Conservation (phyloP, 1,140 invertebrate genomes). For the Drosophila equinoxialis region DNA sequence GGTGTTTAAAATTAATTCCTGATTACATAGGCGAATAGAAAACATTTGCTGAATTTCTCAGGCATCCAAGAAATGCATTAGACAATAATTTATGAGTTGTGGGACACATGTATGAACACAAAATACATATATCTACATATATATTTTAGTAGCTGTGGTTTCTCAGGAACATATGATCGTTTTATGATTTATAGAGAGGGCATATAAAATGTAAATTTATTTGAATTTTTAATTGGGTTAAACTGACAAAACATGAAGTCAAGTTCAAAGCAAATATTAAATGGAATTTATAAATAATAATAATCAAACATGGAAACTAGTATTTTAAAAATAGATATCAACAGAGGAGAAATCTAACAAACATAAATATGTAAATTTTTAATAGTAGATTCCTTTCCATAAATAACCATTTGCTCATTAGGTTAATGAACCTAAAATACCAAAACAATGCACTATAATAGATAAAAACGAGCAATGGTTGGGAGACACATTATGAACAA, state of each 20-base stretch:
- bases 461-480: too few relatives aligned
- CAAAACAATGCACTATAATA: too few relatives aligned
- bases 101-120: neutral
- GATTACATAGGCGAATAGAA: slow-evolving; percentile 2
- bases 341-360: too few relatives aligned
- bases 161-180: neutral
- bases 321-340: too few relatives aligned
- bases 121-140: neutral
- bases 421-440: too few relatives aligned
- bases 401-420: too few relatives aligned
- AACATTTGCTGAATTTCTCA: neutral
- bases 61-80: slow-evolving; percentile 10
- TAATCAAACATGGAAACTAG: neutral
- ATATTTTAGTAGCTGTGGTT: neutral
- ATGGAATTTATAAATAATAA: slow-evolving; percentile 1
- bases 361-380: too few relatives aligned
- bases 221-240: slow-evolving; percentile 13
- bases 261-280: slow-evolving; percentile 17
- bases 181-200: neutral
- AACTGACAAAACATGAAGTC: slow-evolving; percentile 16
- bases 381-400: too few relatives aligned
- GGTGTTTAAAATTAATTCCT: slow-evolving; percentile 18
- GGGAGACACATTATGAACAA: too few relatives aligned
- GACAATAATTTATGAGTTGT: slow-evolving; percentile 15
- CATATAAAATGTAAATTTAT: slow-evolving; percentile 18